These are phyloP conservation scores for Brachionus plicatilis DNA, from an alignment of 1,140 invertebrate species.

Conservation along the genomic window DNA sequence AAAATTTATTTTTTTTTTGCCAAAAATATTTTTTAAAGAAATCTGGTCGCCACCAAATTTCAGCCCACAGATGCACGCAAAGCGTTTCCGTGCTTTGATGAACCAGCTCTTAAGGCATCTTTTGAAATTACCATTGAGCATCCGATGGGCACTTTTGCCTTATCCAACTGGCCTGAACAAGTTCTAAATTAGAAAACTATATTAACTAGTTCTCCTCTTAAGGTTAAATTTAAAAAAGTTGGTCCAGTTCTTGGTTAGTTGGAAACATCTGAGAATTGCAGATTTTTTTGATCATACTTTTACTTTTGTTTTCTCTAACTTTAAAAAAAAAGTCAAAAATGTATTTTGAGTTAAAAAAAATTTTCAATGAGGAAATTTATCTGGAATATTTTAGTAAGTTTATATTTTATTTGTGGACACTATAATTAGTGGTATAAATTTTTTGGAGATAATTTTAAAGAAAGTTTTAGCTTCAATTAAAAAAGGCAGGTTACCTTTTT, in stretches of 20 bases:
- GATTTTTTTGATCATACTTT: background rate
- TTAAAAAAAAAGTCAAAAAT: too few species aligned
- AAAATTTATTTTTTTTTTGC: background rate
- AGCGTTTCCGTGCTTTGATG: conserved; percentile 78
- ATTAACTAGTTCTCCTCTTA: too few species aligned
- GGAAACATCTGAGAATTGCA: background rate
- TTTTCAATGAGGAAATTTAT: too few species aligned
- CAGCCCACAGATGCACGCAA: conserved; percentile 38
- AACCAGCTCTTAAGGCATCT: conserved; percentile 79
- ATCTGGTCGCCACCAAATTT: conserved; percentile 39
- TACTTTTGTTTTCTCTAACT: too few species aligned
- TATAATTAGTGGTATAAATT: too few species aligned
- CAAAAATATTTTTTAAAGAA: background rate
- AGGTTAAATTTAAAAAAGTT: background rate
- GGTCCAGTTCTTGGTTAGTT: background rate
- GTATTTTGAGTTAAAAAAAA: too few species aligned
- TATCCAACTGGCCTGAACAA: conserved; percentile 30
- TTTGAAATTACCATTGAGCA: conserved; percentile 63
- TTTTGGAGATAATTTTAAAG: too few species aligned
- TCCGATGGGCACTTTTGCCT: background rate
- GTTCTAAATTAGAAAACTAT: background rate
- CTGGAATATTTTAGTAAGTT: too few species aligned
- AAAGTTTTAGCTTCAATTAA: too few species aligned
- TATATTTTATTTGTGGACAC: too few species aligned
- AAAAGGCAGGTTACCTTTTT: too few species aligned